phyloP scores from a whole-genome alignment of 2,888 invertebrate genomes.

The Cordylochernes scorpioides region DNA sequence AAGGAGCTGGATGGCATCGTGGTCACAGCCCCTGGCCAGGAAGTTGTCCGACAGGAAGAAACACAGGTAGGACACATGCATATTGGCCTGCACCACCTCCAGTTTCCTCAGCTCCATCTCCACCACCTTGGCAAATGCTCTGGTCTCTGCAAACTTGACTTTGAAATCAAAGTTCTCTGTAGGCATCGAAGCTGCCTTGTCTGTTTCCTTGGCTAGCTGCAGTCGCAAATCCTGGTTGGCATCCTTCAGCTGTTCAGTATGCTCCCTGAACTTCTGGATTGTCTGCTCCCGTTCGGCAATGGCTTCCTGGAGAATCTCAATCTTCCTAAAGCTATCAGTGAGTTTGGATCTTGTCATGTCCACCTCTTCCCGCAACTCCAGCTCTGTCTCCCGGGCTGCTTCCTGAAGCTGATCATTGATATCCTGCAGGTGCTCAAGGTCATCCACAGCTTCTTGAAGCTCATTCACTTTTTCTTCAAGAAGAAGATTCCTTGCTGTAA shows the following conservation, averaged over 20 bases:
- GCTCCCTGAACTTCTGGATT: conserved; percentile 72
- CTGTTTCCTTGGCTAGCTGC: conserved; percentile 33
- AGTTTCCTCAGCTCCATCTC: conserved; percentile 71
- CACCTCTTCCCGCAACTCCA: conserved; percentile 80
- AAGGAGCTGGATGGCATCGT: conserved; percentile 64
- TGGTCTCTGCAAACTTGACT: conserved; percentile 34
- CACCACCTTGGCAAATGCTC: conserved; percentile 42
- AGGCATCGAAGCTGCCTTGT: conserved; percentile 20
- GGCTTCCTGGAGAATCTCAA: conserved; percentile 69
- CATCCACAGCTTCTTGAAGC: conserved; percentile 66
- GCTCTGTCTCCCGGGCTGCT: conserved; percentile 69
- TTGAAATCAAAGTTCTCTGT: conserved; percentile 38
- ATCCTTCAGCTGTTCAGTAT: conserved; percentile 32
- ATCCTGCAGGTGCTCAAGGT: conserved; percentile 41
- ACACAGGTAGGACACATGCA: conserved; percentile 58
- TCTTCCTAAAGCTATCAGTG: conserved; percentile 58
- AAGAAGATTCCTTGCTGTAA: conserved; percentile 77
- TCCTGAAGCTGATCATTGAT: conserved; percentile 93
- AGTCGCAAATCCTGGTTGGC: conserved; percentile 16
- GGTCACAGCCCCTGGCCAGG: conserved; percentile 63
- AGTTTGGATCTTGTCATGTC: conserved; percentile 61
- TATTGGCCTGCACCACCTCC: conserved; percentile 61
- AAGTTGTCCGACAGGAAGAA: conserved; percentile 90
- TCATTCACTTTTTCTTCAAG: conserved; percentile 71
- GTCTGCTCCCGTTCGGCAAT: conserved; percentile 78